Evolutionary conservation across 2,113 vertebrate genomes (phyloP).

Genomic region (Parus major): DNA sequence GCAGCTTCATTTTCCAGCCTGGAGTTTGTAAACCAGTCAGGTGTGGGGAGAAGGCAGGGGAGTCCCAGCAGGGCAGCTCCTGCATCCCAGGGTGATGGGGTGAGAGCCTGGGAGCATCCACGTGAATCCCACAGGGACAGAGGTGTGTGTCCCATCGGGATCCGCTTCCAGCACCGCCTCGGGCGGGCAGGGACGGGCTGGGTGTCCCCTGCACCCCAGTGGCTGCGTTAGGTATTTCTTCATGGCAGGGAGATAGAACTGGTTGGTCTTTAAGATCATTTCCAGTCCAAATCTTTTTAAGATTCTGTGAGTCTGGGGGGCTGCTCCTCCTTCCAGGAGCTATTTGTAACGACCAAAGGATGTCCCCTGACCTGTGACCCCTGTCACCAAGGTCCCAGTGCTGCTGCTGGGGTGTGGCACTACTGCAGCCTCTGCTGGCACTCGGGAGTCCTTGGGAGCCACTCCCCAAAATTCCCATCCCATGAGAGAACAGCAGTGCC

Average conservation of each 20-base stretch:
- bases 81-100: too few relatives aligned
- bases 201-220: conserved; percentile 83
- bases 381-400: neutral
- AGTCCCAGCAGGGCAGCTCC: neutral
- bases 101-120: neutral
- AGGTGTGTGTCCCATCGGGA: neutral
- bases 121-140: neutral
- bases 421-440: neutral
- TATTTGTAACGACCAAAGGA: neutral
- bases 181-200: conserved; percentile 83
- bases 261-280: neutral
- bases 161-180: conserved; percentile 56
- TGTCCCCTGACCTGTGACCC: neutral
- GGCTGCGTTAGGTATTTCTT: neutral
- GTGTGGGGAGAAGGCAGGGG: neutral
- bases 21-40: neutral
- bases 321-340: neutral
- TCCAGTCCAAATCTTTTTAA: neutral
- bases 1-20: neutral
- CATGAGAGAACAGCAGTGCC: neutral
- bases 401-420: neutral
- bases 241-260: neutral
- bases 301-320: neutral
- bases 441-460: neutral
- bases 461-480: neutral